Conservation (phyloP, 2,113 vertebrate genomes). For the Rhabdornis inornatus region DNA sequence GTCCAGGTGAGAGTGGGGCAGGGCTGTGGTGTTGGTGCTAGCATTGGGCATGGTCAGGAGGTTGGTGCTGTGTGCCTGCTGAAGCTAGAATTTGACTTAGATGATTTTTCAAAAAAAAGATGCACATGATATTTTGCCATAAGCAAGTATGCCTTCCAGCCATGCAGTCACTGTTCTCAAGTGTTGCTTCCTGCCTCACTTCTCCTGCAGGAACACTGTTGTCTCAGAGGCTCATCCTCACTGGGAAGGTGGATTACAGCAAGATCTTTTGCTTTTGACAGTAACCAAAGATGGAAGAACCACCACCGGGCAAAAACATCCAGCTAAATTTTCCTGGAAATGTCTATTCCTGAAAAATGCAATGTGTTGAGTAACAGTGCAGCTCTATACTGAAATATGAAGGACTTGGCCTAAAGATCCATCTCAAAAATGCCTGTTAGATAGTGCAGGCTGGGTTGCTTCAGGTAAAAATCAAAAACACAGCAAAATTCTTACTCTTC, state of each 20-base stretch:
- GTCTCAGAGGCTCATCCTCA: neutral
- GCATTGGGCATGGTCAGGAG: rapidly evolving
- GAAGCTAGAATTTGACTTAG: neutral
- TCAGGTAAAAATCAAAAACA: neutral
- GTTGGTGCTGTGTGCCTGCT: neutral
- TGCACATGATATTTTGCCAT: neutral
- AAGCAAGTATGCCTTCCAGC: neutral
- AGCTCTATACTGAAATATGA: neutral
- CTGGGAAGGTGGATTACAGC: neutral
- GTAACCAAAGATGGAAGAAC: neutral
- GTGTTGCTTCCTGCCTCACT: neutral
- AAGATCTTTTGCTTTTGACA: neutral
- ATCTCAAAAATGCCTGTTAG: neutral
- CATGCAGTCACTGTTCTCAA: neutral
- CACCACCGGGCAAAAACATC: neutral
- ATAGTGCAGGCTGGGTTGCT: neutral
- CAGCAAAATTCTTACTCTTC: neutral
- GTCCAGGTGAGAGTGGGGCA: neutral
- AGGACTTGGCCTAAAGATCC: neutral
- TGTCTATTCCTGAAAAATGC: neutral
- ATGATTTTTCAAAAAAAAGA: neutral
- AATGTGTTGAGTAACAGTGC: neutral
- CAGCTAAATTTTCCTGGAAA: neutral
- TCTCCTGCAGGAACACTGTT: neutral
- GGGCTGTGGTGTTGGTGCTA: neutral